phyloP scores from a whole-genome alignment of 2,888 invertebrate species.

The Corythucha ciliata region DNA sequence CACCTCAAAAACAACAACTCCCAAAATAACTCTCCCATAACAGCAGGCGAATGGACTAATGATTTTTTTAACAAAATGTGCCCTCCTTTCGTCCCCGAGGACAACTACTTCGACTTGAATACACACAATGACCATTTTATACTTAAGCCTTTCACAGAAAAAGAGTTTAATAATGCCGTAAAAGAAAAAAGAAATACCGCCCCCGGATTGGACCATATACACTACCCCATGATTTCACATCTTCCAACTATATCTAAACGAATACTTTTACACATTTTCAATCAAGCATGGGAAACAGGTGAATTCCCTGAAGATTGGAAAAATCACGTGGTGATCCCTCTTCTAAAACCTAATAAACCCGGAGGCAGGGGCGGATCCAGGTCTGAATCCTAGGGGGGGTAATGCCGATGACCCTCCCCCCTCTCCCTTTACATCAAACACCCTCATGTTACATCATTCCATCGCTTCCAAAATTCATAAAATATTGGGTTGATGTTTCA shows the following conservation, averaged over 20 bases:
- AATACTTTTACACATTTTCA: neutral
- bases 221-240: neutral
- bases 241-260: neutral
- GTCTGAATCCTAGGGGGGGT: too few relatives aligned
- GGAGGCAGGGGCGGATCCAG: too few relatives aligned
- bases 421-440: too few relatives aligned
- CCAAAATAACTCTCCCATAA: too few relatives aligned
- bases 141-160: neutral
- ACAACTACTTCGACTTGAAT: too few relatives aligned
- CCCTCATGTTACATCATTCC: too few relatives aligned
- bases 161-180: neutral
- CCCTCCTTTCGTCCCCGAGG: neutral
- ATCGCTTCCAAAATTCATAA: too few relatives aligned
- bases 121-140: neutral
- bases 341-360: neutral
- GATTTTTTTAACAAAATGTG: too few relatives aligned
- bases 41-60: too few relatives aligned
- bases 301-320: neutral
- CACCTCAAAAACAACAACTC: too few relatives aligned
- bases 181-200: neutral
- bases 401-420: too few relatives aligned
- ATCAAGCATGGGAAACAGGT: neutral
- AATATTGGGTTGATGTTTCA: too few relatives aligned
- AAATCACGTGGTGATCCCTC: neutral
- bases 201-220: neutral